A percentile compares a stretch with the other conserved stretches of the same genome.
Conservation (phyloP, 1,140 invertebrate species). For the Pseudoatta argentina region DNA sequence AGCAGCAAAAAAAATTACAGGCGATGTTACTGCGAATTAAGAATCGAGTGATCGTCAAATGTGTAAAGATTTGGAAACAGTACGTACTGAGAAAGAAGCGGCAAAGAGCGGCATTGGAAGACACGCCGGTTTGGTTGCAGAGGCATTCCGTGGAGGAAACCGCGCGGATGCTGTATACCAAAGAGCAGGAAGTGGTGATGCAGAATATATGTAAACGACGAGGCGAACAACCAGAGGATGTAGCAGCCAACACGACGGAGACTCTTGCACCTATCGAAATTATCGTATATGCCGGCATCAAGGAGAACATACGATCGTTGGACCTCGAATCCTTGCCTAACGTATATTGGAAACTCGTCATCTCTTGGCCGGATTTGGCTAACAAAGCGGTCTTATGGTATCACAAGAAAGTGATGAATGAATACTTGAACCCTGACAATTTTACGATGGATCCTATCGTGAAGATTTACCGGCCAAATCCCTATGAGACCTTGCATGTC, state of each 20-base stretch:
- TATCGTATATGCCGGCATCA: constrained; percentile 80
- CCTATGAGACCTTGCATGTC: constrained; percentile 78
- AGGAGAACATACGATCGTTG: constrained; percentile 77
- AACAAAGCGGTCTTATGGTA: constrained; percentile 77
- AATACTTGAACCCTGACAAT: constrained; percentile 79
- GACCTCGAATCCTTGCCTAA: constrained; percentile 77
- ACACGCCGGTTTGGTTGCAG: constrained; percentile 89
- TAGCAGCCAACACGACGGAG: neutral
- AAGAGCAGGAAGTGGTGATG: constrained; percentile 86
- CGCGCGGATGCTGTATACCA: constrained; percentile 85
- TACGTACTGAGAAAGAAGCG: constrained; percentile 75
- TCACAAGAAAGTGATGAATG: constrained; percentile 78
- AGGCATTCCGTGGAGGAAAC: constrained; percentile 85
- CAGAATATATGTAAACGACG: constrained; percentile 83
- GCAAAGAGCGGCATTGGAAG: constrained; percentile 86
- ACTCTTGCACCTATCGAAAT: constrained; percentile 75
- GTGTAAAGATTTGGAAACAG: constrained; percentile 86
- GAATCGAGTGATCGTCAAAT: constrained; percentile 82
- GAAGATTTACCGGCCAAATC: constrained; percentile 78
- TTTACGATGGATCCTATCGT: constrained; percentile 78
- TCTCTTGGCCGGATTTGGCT: constrained; percentile 87
- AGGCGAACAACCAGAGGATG: constrained; percentile 1
- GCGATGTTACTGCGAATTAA: constrained; percentile 74
- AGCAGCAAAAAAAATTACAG: constrained; percentile 72
- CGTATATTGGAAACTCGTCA: constrained; percentile 90